Evolutionary conservation across 2,113 vertebrate species (phyloP).

Genomic region (Cricetomys ansorgei): DNA sequence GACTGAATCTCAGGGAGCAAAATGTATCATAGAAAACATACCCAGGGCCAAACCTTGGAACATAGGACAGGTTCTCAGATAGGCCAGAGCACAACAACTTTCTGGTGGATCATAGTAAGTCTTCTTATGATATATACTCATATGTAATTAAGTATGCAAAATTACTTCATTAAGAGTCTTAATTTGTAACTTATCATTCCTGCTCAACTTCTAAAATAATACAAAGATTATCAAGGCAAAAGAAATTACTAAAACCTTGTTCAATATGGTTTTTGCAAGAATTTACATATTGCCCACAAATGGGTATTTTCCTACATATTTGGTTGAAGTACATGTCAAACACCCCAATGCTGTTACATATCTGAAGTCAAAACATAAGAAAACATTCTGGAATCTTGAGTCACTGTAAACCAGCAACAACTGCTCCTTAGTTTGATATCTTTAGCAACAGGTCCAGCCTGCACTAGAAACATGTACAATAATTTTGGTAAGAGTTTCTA

Average conservation of each 20-base stretch:
- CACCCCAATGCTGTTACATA: not conserved
- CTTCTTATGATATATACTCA: not conserved
- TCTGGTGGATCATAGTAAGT: not conserved
- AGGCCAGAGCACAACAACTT: not conserved
- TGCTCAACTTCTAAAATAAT: not conserved
- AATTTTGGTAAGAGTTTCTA: not conserved
- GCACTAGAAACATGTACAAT: not conserved
- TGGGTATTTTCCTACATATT: not conserved
- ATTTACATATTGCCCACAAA: not conserved
- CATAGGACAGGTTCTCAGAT: not conserved
- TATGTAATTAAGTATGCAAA: not conserved
- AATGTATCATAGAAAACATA: not conserved
- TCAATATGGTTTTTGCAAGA: not conserved
- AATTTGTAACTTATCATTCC: constrained; percentile 5
- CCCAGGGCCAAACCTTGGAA: not conserved
- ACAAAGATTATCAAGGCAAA: not conserved
- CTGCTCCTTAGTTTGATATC: not conserved
- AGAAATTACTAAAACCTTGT: constrained; percentile 5
- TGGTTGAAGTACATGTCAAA: not conserved
- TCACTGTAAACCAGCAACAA: not conserved
- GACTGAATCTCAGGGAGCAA: not conserved
- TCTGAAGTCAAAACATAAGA: not conserved
- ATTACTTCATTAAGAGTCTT: not conserved
- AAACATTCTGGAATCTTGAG: not conserved
- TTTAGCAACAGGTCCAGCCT: not conserved